Evolutionary conservation across 2,888 invertebrate genomes (phyloP).

Genomic region (Tetheella fluctuosa): DNA sequence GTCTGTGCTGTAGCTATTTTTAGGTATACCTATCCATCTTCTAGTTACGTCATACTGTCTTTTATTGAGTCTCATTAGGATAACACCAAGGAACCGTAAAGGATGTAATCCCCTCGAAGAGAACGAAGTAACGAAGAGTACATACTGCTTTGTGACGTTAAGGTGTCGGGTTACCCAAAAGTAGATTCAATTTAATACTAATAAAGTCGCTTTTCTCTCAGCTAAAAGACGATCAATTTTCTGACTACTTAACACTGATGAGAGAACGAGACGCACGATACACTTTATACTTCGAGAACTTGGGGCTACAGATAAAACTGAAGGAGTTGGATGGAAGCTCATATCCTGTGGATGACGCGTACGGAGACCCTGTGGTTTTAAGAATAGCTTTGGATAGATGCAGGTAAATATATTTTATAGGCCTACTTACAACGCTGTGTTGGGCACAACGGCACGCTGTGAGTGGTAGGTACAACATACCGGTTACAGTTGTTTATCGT

Average conservation of each 20-base stretch:
- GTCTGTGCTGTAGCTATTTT: too few species aligned
- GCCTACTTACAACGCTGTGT: not conserved
- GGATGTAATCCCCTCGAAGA: too few species aligned
- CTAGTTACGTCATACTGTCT: too few species aligned
- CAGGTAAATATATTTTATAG: conserved; percentile 47
- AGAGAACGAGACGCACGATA: conserved; percentile 74
- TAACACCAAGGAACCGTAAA: too few species aligned
- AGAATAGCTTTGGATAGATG: conserved; percentile 73
- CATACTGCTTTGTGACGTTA: too few species aligned
- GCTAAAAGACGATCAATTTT: conserved; percentile 70
- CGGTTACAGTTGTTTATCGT: too few species aligned
- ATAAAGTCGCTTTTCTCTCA: conserved; percentile 30
- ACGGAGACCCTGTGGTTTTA: conserved; percentile 69
- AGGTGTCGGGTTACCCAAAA: not conserved
- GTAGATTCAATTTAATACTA: not conserved
- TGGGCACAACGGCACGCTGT: too few species aligned
- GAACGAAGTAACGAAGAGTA: too few species aligned
- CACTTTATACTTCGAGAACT: conserved; percentile 74
- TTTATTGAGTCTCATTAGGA: too few species aligned
- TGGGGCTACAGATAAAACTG: conserved; percentile 65
- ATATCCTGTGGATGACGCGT: conserved; percentile 42
- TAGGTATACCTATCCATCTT: too few species aligned
- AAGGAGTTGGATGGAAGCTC: conserved; percentile 64
- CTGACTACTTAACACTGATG: conserved; percentile 69
- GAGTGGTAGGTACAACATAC: too few species aligned